Base-by-base conservation (phyloP, 2,113 vertebrate genomes). In the Microtus pennsylvanicus region DNA sequence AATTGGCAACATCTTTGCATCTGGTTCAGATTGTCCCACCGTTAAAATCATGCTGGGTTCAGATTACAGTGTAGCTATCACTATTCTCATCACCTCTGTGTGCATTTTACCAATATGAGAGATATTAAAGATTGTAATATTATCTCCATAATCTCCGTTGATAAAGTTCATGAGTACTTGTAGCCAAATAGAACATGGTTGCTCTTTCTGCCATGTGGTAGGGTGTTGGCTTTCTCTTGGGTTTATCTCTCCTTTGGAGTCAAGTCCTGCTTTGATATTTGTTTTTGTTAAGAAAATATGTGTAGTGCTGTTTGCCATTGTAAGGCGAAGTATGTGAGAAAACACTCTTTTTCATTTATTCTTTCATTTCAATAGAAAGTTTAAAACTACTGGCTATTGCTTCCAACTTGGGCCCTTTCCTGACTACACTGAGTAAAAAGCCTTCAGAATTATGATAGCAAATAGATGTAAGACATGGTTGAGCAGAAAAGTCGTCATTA, bases 41-140 rank as follows among this genome's bases (percentile, higher is more conserved):
- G 24, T 52, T 93, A 72, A 93, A 97, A 87, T 55, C 7, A 74
- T 65, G 33, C 61, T 52, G 33, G 89, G 10, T 86, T 93, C 38
- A 69, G 3, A 65, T 14, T 58, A 78, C 35, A 78, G 58, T 52
- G 30, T 35, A 42, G 45, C 6, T 88, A 2, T 70, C 10, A 4
- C 7, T 45, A 30, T 8, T 45, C 42, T 26, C 22, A 50, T 33
- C 8, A 24, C 19, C 3, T 1, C 8, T 4, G 19, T 1, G 7
- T 7, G 50, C 6, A 21, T 55, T 74, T 55, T 87, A 50, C 26
- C 14, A 94, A 42, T 30, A 6, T 50, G 16, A 70, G 14, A 91
- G 24, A 35, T 24, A 11, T 61, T 21, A 91, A 81, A 55, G 5
- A 70, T 55, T 19, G 35, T 5, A 33, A 3, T 95, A 50, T 61